Evolutionary conservation across 2,888 invertebrate genomes (phyloP).

Genomic region (Tholera decimalis): DNA sequence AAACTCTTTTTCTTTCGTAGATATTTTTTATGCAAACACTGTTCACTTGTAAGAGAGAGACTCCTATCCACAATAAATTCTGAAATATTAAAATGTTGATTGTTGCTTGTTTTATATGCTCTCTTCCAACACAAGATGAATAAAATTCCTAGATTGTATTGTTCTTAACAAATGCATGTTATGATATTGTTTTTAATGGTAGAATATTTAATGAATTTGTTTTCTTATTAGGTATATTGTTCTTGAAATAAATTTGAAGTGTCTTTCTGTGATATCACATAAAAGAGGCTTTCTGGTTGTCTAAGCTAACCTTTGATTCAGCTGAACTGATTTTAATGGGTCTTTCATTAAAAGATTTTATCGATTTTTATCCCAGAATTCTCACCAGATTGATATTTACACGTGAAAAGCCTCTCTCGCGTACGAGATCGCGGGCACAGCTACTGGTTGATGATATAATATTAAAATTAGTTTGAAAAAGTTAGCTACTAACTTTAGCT

Average conservation of each 20-base stretch:
- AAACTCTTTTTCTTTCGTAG: neutral
- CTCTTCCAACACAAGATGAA: constrained; percentile 4
- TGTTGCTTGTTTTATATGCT: neutral
- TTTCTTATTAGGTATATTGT: neutral
- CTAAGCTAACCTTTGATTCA: no score
- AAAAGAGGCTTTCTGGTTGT: no score
- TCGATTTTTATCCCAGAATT: no score
- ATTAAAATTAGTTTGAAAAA: no score
- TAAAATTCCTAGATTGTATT: constrained; percentile 13
- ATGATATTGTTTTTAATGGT: neutral
- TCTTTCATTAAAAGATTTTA: no score
- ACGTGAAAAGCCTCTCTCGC: no score
- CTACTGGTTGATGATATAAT: no score
- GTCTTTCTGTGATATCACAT: no score
- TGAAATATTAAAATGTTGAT: constrained; percentile 23
- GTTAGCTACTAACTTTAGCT: no score
- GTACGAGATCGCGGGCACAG: no score
- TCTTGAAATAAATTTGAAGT: constrained; percentile 11
- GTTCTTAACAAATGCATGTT: neutral
- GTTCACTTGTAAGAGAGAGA: neutral
- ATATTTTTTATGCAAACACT: neutral
- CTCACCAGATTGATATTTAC: no score
- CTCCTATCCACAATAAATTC: neutral
- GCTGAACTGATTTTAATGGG: no score
- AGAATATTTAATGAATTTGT: neutral